phyloP scores from a whole-genome alignment of 2,888 invertebrate species.

The Epinotia ramella region DNA sequence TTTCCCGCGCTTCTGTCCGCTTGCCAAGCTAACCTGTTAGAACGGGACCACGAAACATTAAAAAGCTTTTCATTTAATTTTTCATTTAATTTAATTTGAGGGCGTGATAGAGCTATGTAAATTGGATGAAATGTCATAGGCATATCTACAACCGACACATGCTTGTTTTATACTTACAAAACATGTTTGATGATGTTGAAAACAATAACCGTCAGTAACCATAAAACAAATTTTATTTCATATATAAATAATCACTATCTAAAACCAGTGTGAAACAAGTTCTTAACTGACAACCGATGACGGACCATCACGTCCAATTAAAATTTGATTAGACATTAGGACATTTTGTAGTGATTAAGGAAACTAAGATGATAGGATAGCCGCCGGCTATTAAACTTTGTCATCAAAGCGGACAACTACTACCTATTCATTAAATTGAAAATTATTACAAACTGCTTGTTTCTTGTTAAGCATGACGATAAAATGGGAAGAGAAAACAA shows the following conservation, averaged over 20 bases:
- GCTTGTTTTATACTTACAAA: too few relatives aligned
- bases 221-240: neutral
- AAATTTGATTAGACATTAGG: slow-evolving; percentile 38
- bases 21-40: neutral
- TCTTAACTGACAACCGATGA: slow-evolving; percentile 27
- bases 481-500: slow-evolving; percentile 33
- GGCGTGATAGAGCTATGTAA: neutral
- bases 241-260: neutral
- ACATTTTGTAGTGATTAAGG: slow-evolving; percentile 26
- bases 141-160: too few relatives aligned
- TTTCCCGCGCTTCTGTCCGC: too few relatives aligned
- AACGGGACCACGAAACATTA: neutral
- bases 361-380: slow-evolving; percentile 38
- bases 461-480: slow-evolving; percentile 31
- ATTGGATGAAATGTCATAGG: neutral
- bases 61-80: neutral
- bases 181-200: neutral
- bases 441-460: slow-evolving; percentile 33
- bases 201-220: slow-evolving; percentile 1
- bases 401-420: slow-evolving; percentile 31
- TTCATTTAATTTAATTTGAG: too few relatives aligned
- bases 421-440: slow-evolving; percentile 37
- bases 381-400: slow-evolving; percentile 39
- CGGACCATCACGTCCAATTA: slow-evolving; percentile 34
- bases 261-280: slow-evolving; percentile 3